Base-by-base conservation (phyloP, 2,113 vertebrate genomes). In the Tenebrosternarchus preto region DNA sequence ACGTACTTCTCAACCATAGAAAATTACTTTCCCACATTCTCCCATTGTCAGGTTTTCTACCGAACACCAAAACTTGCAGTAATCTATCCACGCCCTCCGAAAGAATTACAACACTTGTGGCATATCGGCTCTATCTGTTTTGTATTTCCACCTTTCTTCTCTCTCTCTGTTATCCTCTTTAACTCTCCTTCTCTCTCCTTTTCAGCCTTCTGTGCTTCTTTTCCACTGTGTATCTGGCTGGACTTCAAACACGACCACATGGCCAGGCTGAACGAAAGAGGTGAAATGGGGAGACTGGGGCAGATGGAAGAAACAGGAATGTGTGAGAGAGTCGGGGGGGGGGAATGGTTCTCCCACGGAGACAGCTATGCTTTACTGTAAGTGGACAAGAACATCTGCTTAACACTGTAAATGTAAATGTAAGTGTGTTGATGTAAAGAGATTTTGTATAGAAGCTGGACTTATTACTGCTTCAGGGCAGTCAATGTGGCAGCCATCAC, bases 11-110 rank as follows among this genome's bases (percentile, higher is more conserved):
- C n/a, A 85, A 74, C 76, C 80, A 63, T 17, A 84, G 64, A 75
- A 19, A 87, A 78, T 61, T 12, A 57, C 57, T 81, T 78, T 72
- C 57, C 71, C 84, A 81, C 78, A 80, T 73, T 76, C 66, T 71
- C 64, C 71, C 71, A 80, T 74, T 76, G 76, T n/a, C 27, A 75
- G 33, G 46, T 81, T 75, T 64, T 24, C 71, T 27, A 27, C 27
- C 33, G 24, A 46, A 43, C 29, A 15, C n/a, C 43, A 39, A 68
- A 59, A 29, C 1, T 25, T 27, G 25, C 71, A 2, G 20, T 17
- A 5, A 33, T 50, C 33, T 11, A 33, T 7, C 5, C 59, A n/a
- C 15, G 7, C 24, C 56, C 36, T 2, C 17, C 33, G n/a, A 39
- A 16, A 3, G 5, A 0, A 59, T 20, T 27, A 17, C 31, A 46